Evolutionary conservation across 2,888 invertebrate genomes (phyloP).

Genomic region (Tricholauxania praeusta): DNA sequence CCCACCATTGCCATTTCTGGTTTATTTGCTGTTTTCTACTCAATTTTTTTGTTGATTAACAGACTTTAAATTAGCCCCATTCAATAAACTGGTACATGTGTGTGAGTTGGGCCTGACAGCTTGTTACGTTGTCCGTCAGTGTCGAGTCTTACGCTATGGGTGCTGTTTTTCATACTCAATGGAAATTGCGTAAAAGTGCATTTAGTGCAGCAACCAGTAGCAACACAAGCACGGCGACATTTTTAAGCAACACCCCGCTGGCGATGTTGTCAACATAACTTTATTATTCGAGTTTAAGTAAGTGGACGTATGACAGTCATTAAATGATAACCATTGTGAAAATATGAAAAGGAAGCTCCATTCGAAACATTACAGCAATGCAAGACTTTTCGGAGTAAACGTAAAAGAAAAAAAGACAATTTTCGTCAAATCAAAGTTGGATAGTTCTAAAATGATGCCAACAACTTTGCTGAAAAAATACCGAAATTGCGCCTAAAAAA

Average conservation of each 20-base stretch:
- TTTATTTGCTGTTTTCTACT: background rate
- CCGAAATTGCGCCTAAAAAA: no score
- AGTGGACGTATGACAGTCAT: no score
- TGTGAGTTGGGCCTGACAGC: constrained; percentile 18
- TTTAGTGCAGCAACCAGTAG: no score
- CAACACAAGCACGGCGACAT: background rate
- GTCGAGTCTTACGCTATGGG: background rate
- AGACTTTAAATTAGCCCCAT: constrained; percentile 42
- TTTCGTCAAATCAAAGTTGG: no score
- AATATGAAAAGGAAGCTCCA: no score
- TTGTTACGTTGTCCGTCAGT: constrained; percentile 21
- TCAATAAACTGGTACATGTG: background rate
- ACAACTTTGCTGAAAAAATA: no score
- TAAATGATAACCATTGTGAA: no score
- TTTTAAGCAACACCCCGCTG: constrained; percentile 11
- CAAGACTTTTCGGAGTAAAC: no score
- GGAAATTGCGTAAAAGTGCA: constrained; percentile 9
- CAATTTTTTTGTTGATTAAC: constrained; percentile 35
- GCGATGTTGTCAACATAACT: background rate
- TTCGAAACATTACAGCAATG: no score
- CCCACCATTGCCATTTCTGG: background rate
- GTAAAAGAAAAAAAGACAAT: no score
- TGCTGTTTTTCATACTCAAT: background rate
- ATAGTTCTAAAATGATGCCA: no score
- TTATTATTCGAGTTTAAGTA: constrained; percentile 15